Base-by-base conservation (phyloP, 2,113 vertebrate genomes). In the Dascyllus trimaculatus region DNA sequence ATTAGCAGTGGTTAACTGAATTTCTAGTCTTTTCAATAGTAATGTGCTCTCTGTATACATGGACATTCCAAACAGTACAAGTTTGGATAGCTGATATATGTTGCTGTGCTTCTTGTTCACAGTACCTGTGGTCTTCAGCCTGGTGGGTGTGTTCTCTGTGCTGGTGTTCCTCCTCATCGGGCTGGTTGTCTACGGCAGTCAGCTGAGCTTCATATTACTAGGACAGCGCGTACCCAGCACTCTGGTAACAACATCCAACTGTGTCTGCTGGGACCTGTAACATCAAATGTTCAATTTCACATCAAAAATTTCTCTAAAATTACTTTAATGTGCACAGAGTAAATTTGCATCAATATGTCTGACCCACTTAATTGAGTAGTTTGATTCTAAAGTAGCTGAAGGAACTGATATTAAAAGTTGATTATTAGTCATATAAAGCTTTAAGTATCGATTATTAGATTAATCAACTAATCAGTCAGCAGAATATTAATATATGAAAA, bases 91-190 rank as follows among this genome's bases (percentile, higher is more conserved):
- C 7, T 63, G 29, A 63, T 18, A 1, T 19, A 0, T 46, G 14
- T 63, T 46, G 6, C 35, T 71, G n/a, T 69, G 13, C 29, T 53
- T 11, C 48, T 75, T 9, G 61, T 45, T 24, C 29, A 17, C 40
- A 90, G 91, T 80, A n/a, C 3, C 19, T 3, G 9, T 84, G 35
- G 11, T 84, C 19, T 54, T 75, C 19, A 2, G 60, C 63, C 57
- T 87, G 68, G 32, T 89, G 58, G 68, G 35, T 5, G 51, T 40
- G 0, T 71, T 77, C 68, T 78, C 67, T 25, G 9, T 53, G 0
- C 19, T 88, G 57, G 62, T 11, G 0, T 13, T 78, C 5, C 32
- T 90, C 53, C 19, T 89, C 32, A 0, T 25, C 4, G 78, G 58
- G 43, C 11, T 62, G n/a, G 11, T 80, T 0, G 0, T 78, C 40